phyloP scores from a whole-genome alignment of 1,140 invertebrate genomes.

The Tetranychus cinnabarinus region DNA sequence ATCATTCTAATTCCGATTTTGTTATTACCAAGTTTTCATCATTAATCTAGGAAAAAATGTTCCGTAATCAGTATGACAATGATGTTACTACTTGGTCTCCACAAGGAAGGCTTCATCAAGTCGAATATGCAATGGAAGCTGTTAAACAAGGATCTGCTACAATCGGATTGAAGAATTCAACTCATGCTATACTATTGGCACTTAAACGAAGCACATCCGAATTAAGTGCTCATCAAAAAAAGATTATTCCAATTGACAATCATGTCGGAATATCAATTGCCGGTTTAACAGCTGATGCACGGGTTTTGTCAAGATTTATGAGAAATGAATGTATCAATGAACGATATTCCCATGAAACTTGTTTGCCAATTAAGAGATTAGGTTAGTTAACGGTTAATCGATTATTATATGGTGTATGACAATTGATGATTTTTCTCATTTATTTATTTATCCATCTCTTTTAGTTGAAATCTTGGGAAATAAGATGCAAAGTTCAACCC shows the following conservation, averaged over 20 bases:
- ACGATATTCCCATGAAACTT: constrained; percentile 56
- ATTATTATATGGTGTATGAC: too few relatives aligned
- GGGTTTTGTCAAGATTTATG: constrained; percentile 47
- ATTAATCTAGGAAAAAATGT: not conserved
- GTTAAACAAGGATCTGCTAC: constrained; percentile 92
- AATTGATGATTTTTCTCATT: constrained; percentile 23
- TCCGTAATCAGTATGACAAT: constrained; percentile 49
- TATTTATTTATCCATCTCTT: constrained; percentile 32
- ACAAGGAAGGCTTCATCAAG: constrained; percentile 49
- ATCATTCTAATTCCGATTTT: too few relatives aligned
- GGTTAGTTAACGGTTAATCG: constrained; percentile 24
- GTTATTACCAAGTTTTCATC: too few relatives aligned
- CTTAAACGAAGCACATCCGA: constrained; percentile 88
- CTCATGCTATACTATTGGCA: constrained; percentile 73
- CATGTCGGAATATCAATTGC: constrained; percentile 90
- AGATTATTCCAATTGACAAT: constrained; percentile 82
- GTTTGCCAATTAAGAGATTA: constrained; percentile 58
- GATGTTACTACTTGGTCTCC: constrained; percentile 99
- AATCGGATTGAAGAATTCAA: constrained; percentile 69
- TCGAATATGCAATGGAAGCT: constrained; percentile 98
- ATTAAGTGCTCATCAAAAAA: constrained; percentile 86
- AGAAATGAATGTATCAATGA: constrained; percentile 46
- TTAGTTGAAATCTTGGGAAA: constrained; percentile 65
- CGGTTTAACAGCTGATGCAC: constrained; percentile 83
- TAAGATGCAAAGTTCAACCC: constrained; percentile 92